A percentile compares a stretch with the other conserved stretches of the same genome.
Evolutionary conservation across 1,140 invertebrate species (phyloP).

Genomic region (Brachionus manjavacas): DNA sequence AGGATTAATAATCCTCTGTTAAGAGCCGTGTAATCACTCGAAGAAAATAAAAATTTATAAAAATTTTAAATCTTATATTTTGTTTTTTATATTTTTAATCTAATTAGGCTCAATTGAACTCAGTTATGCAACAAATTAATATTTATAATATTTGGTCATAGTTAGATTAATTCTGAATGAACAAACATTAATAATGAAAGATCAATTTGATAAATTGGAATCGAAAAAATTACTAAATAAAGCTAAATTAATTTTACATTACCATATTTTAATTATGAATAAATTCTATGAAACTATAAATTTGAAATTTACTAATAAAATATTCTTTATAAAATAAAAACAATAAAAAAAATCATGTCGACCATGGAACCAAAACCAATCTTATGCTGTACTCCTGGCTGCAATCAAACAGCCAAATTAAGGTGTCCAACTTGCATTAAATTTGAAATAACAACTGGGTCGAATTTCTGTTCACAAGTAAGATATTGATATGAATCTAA

Average conservation of each 20-base stretch:
- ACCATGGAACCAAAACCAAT: background rate
- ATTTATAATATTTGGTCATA: too few species aligned
- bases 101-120: too few species aligned
- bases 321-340: background rate
- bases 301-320: background rate
- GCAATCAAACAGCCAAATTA: background rate
- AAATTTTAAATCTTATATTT: too few species aligned
- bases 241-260: background rate
- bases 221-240: background rate
- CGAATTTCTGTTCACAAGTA: conserved; percentile 40
- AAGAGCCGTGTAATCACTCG: too few species aligned
- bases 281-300: background rate
- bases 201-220: background rate
- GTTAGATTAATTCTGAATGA: background rate
- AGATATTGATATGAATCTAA: background rate
- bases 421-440: conserved; percentile 41
- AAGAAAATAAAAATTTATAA: too few species aligned
- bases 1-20: too few species aligned
- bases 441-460: conserved; percentile 4
- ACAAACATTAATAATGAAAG: background rate
- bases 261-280: background rate
- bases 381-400: background rate
- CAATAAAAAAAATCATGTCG: background rate
- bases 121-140: too few species aligned
- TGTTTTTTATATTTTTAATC: too few species aligned